A percentile compares a stretch with the other conserved stretches of the same genome.
Evolutionary conservation across 1,140 invertebrate species (phyloP).

Genomic region (Parapsyche elsis): DNA sequence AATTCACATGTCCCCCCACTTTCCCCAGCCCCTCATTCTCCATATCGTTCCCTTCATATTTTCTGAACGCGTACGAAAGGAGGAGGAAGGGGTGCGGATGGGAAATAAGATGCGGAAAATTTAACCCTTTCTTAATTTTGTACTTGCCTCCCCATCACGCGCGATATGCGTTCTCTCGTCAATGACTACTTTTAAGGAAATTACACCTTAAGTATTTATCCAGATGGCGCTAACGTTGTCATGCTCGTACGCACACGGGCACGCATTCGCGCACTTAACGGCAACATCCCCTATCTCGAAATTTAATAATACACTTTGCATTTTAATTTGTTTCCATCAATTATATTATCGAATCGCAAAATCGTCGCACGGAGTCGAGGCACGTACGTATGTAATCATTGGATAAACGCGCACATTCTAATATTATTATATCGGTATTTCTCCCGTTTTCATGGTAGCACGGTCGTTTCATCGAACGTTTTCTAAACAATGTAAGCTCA

Average conservation of each 20-base stretch:
- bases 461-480: no score
- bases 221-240: slow-evolving; percentile 52
- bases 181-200: slow-evolving; percentile 55
- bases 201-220: slow-evolving; percentile 56
- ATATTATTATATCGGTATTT: no score
- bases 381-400: no score
- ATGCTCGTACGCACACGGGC: slow-evolving; percentile 38
- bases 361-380: not conserved
- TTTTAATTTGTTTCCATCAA: not conserved
- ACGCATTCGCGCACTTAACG: slow-evolving; percentile 10
- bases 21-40: slow-evolving; percentile 7
- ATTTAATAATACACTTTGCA: slow-evolving; percentile 16
- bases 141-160: slow-evolving; percentile 51
- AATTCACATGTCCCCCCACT: slow-evolving; percentile 32
- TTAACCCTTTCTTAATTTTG: slow-evolving; percentile 55
- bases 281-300: slow-evolving; percentile 3
- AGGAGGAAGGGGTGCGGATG: not conserved
- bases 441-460: no score
- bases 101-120: slow-evolving; percentile 44
- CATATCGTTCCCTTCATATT: slow-evolving; percentile 40
- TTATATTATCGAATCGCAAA: not conserved
- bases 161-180: slow-evolving; percentile 47
- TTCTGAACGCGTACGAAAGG: slow-evolving; percentile 40
- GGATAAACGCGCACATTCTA: no score
- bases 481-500: no score